These are phyloP conservation scores for Melieria picta DNA, from an alignment of 2,888 invertebrate genomes.

Conservation along the genomic window DNA sequence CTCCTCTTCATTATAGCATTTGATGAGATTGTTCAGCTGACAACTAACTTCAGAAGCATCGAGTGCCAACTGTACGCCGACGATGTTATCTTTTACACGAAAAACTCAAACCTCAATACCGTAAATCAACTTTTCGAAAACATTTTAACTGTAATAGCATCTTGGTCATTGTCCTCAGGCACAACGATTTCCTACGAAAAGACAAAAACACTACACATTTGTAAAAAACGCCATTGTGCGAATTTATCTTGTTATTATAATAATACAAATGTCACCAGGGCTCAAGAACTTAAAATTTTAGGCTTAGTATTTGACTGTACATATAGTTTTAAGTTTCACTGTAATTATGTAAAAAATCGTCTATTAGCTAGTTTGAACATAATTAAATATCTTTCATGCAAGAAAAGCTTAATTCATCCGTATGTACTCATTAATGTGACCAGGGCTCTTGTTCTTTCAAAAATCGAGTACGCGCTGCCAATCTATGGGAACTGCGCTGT, in stretches of 20 bases:
- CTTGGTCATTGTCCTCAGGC: not conserved
- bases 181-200: not conserved
- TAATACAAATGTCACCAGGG: not conserved
- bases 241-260: not conserved
- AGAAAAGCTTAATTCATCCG: not conserved
- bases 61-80: not conserved
- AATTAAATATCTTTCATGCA: not conserved
- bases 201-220: not conserved
- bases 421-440: not conserved
- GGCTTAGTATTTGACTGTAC: not conserved
- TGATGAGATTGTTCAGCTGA: not conserved
- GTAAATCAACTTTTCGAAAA: not conserved
- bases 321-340: no score
- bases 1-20: not conserved
- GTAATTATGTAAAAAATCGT: no score
- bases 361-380: no score
- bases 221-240: not conserved
- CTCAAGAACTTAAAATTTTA: not conserved
- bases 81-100: not conserved
- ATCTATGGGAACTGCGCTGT: not conserved
- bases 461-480: not conserved
- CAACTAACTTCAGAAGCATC: not conserved
- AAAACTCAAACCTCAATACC: not conserved
- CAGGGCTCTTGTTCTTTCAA: not conserved
- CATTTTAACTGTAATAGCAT: not conserved